phyloP scores from a whole-genome alignment of 2,797 vertebrate genomes.

The Acomys russatus region DNA sequence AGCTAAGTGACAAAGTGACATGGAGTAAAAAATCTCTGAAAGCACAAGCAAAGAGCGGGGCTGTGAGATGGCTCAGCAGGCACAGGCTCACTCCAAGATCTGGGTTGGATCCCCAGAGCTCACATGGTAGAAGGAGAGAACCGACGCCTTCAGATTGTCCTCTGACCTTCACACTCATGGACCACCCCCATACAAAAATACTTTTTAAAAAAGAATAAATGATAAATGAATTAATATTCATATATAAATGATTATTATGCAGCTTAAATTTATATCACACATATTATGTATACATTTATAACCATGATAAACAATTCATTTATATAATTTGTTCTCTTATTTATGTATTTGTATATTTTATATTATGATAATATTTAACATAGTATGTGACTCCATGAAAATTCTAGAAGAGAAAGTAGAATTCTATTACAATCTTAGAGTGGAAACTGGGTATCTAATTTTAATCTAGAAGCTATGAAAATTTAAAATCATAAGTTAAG shows the following conservation, averaged over 20 bases:
- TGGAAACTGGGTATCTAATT: not conserved
- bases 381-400: not conserved
- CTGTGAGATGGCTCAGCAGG: not conserved
- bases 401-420: constrained; percentile 20
- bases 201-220: not conserved
- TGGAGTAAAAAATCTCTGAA: not conserved
- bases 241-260: not conserved
- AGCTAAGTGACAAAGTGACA: not conserved
- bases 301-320: not conserved
- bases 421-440: constrained; percentile 6
- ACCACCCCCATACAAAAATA: not conserved
- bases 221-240: not conserved
- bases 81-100: not conserved
- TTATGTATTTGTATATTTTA: not conserved
- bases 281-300: not conserved
- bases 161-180: not conserved
- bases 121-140: not conserved
- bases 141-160: not conserved
- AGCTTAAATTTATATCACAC: not conserved
- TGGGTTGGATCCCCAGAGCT: not conserved
- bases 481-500: constrained; percentile 13
- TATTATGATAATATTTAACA: not conserved
- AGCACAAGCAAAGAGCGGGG: not conserved
- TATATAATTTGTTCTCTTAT: not conserved
- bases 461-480: not conserved